A percentile compares a stretch with the other conserved stretches of the same genome.
Conservation (phyloP, 1,140 invertebrate genomes). For the Orchestia grillus region DNA sequence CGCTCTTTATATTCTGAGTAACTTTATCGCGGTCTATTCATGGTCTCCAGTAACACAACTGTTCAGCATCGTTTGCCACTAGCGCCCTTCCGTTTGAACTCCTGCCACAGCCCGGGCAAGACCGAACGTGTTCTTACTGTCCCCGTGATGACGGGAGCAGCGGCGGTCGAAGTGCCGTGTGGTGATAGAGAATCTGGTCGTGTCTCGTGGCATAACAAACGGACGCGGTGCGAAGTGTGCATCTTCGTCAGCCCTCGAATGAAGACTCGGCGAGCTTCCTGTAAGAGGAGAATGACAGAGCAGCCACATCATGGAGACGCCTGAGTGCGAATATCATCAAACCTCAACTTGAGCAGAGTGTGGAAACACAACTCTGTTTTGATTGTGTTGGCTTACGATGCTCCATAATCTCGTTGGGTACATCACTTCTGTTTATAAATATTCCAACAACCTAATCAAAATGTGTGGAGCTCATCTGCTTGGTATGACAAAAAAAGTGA, state of each 20-base stretch:
- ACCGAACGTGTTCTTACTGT: background rate
- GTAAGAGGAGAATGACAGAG: background rate
- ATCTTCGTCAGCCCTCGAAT: background rate
- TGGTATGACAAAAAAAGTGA: background rate
- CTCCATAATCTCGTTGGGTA: background rate
- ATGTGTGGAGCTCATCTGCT: background rate
- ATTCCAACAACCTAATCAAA: background rate
- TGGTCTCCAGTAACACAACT: background rate
- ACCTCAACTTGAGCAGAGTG: background rate
- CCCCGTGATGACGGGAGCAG: background rate
- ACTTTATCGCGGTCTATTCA: background rate
- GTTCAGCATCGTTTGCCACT: background rate
- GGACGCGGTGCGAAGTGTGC: background rate
- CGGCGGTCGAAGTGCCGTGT: background rate
- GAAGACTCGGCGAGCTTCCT: background rate
- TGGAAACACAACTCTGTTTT: background rate
- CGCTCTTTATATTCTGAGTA: background rate
- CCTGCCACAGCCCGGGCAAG: background rate
- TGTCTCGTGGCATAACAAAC: slow-evolving; percentile 4
- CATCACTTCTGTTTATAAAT: background rate
- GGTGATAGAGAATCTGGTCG: slow-evolving; percentile 11
- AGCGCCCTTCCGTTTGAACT: background rate
- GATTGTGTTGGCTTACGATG: background rate
- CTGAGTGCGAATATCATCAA: background rate
- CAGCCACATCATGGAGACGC: background rate